Percentiles rank a stretch among this genome's conserved stretches.
phyloP scores from a whole-genome alignment of 2,113 vertebrate species.

The Apteryx owenii region DNA sequence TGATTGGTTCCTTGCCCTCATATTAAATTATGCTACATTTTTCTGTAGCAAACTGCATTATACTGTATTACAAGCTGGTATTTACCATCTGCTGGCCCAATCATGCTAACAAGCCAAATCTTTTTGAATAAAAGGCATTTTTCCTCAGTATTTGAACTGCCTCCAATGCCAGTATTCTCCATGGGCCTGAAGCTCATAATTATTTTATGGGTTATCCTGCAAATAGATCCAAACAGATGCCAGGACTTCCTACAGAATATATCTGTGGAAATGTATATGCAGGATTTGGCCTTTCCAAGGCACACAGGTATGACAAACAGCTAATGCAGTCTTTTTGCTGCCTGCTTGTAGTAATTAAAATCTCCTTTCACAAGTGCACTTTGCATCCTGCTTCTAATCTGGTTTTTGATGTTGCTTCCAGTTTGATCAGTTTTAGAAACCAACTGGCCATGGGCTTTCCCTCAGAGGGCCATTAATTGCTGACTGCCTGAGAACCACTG shows the following conservation, averaged over 20 bases:
- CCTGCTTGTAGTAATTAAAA: neutral
- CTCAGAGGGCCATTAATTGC: neutral
- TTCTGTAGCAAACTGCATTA: constrained; percentile 33
- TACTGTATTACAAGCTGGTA: constrained; percentile 14
- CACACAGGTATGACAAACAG: neutral
- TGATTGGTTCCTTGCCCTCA: constrained; percentile 57
- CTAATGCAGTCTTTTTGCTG: neutral
- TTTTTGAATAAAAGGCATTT: constrained; percentile 73
- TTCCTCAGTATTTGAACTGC: constrained; percentile 62
- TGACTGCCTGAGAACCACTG: neutral
- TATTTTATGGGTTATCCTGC: neutral
- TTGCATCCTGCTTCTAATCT: neutral
- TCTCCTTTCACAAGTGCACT: neutral
- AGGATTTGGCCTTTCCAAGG: neutral
- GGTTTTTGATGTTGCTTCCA: neutral
- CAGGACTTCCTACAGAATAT: neutral
- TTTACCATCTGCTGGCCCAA: constrained; percentile 55
- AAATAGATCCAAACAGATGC: neutral
- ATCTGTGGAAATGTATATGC: neutral
- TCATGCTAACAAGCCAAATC: constrained; percentile 64
- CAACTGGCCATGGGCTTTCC: neutral
- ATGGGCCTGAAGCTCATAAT: constrained; percentile 47
- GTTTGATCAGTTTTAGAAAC: constrained; percentile 9
- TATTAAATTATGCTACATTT: constrained; percentile 57
- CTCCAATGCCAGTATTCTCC: constrained; percentile 70